Conservation (phyloP, 2,113 vertebrate genomes). For the Myanophis thanlyinensis region DNA sequence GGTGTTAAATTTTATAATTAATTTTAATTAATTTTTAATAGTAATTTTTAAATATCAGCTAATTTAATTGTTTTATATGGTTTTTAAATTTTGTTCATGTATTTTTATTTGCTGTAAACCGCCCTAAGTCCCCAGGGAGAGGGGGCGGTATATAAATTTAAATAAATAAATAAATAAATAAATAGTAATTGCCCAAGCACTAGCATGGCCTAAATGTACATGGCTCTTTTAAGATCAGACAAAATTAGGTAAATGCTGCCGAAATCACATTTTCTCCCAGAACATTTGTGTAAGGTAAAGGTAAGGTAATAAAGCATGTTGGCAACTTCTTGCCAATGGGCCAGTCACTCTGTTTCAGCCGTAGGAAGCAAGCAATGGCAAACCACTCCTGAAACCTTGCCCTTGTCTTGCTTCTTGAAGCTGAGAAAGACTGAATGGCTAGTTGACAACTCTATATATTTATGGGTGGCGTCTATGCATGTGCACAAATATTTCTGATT, state of each 20-base stretch:
- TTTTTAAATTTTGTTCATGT: no score
- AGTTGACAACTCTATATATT: not conserved
- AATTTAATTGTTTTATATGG: no score
- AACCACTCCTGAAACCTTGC: not conserved
- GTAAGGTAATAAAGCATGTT: not conserved
- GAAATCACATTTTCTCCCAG: not conserved
- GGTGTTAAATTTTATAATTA: no score
- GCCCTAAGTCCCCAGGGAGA: no score
- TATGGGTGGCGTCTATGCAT: not conserved
- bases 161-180: no score
- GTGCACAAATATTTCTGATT: not conserved
- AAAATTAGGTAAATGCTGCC: not conserved
- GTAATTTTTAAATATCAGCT: no score
- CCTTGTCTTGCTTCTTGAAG: not conserved
- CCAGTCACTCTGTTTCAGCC: not conserved
- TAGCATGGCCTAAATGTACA: not conserved
- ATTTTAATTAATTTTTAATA: no score
- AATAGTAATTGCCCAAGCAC: not conserved
- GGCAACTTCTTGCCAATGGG: not conserved
- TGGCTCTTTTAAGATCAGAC: not conserved
- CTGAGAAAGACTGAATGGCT: not conserved
- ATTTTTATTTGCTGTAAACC: no score
- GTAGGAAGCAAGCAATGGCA: not conserved
- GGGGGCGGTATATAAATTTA: no score
- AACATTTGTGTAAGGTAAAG: not conserved